These are phyloP conservation scores for Nematopogon swammerdamellus DNA, from an alignment of 2,888 invertebrate genomes.

Conservation along the genomic window DNA sequence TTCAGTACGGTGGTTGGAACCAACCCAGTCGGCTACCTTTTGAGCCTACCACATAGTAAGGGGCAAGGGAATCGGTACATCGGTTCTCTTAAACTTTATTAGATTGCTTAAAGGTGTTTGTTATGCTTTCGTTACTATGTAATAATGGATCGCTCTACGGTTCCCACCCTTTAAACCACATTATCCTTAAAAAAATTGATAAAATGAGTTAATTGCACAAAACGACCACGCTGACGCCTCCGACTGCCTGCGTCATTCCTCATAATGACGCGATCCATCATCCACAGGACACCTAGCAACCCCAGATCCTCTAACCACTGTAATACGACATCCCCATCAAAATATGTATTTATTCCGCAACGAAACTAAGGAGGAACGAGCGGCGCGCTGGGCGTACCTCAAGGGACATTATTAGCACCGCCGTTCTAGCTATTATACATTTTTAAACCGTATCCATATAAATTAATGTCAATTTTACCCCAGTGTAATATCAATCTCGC, in stretches of 20 bases:
- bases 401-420: constrained; percentile 47
- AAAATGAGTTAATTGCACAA: background rate
- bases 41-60: too few species aligned
- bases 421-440: constrained; percentile 49
- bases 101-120: too few species aligned
- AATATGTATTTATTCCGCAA: constrained; percentile 21
- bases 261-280: constrained; percentile 35
- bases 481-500: constrained; percentile 50
- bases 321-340: constrained; percentile 4
- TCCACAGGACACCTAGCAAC: constrained; percentile 7
- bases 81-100: too few species aligned
- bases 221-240: background rate
- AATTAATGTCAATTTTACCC: constrained; percentile 55
- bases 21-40: too few species aligned
- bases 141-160: too few species aligned
- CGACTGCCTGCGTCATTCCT: constrained; percentile 15
- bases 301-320: constrained; percentile 1
- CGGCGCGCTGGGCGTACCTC: constrained; percentile 19
- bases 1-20: too few species aligned
- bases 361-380: constrained; percentile 22
- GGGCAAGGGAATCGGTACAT: too few species aligned
- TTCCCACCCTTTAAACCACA: too few species aligned
- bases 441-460: constrained; percentile 57
- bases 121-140: too few species aligned
- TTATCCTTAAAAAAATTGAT: background rate